These are phyloP conservation scores for Prunella strophiata DNA, from an alignment of 2,797 vertebrate genomes.

Conservation along the genomic window DNA sequence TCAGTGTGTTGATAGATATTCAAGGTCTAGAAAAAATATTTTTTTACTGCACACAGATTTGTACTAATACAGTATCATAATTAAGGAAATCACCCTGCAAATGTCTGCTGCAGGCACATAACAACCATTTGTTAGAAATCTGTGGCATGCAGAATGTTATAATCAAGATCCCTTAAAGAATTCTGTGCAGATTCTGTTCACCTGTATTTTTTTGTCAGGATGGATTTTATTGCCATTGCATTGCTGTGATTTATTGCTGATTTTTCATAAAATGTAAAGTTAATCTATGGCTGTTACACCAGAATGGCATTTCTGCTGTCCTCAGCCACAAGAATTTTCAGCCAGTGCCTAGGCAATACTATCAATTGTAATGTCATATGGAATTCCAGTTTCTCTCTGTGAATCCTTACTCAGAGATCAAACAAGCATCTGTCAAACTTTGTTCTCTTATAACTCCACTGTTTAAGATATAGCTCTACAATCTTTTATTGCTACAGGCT, in stretches of 20 bases:
- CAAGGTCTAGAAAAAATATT: not conserved
- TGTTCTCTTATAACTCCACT: not conserved
- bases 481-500: not conserved
- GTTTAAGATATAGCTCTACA: not conserved
- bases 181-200: not conserved
- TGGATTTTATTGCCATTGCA: not conserved
- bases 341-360: not conserved
- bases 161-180: not conserved
- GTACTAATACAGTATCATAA: not conserved
- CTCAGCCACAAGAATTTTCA: not conserved
- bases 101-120: not conserved
- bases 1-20: not conserved
- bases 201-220: not conserved
- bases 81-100: not conserved
- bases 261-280: not conserved
- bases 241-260: not conserved
- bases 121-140: not conserved
- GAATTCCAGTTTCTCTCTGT: not conserved
- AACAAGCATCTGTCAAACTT: not conserved
- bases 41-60: not conserved
- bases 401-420: not conserved
- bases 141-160: not conserved
- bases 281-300: not conserved
- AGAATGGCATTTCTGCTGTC: not conserved
- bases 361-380: not conserved